Conservation (phyloP, 1,140 invertebrate species). For the Pteromalus puparum region DNA sequence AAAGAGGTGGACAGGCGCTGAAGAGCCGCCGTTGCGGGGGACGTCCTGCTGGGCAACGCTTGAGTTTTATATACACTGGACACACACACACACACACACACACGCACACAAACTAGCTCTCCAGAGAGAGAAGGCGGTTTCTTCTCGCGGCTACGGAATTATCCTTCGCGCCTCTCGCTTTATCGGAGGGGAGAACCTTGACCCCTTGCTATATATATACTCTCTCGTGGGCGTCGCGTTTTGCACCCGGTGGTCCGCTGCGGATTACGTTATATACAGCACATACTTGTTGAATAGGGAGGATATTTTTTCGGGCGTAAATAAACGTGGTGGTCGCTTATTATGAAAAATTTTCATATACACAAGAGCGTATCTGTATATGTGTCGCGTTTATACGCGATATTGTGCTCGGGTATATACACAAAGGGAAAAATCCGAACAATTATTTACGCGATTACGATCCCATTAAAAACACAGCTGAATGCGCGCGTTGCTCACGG, state of each 20-base stretch:
- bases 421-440: slow-evolving; percentile 47
- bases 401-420: background rate
- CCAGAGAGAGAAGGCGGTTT: slow-evolving; percentile 42
- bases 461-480: slow-evolving; percentile 15
- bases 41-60: slow-evolving; percentile 58
- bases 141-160: slow-evolving; percentile 40
- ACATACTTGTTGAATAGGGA: background rate
- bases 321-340: background rate
- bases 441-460: slow-evolving; percentile 29
- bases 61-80: slow-evolving; percentile 35
- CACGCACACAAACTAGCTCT: slow-evolving; percentile 50
- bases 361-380: too few species aligned
- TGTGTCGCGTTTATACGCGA: background rate
- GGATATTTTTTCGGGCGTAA: background rate
- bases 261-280: background rate
- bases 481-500: background rate
- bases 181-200: background rate
- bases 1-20: slow-evolving; percentile 39
- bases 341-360: background rate
- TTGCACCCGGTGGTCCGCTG: background rate
- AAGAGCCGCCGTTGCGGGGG: slow-evolving; percentile 50
- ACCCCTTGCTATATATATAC: background rate
- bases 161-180: background rate
- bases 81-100: background rate
- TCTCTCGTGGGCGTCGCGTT: background rate